These are phyloP conservation scores for Mantis religiosa DNA, from an alignment of 2,888 invertebrate species.

Conservation along the genomic window DNA sequence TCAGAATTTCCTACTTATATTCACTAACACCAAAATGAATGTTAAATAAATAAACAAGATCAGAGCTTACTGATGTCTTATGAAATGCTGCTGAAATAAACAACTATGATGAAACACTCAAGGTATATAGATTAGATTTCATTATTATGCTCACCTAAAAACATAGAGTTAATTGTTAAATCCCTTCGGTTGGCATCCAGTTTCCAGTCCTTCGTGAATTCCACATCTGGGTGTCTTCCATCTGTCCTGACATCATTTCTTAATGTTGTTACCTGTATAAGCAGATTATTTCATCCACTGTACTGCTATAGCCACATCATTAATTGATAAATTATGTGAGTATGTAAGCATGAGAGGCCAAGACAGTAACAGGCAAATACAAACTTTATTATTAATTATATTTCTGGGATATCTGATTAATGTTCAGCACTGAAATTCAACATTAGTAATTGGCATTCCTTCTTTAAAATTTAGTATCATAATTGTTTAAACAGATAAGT, in stretches of 20 bases:
- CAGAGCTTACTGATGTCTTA: not conserved
- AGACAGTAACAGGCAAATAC: not conserved
- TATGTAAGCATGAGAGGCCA: not conserved
- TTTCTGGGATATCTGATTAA: not conserved
- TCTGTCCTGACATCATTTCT: conserved; percentile 88
- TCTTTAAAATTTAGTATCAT: no score
- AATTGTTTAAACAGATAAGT: no score
- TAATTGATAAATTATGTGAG: not conserved
- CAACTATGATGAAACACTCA: no score
- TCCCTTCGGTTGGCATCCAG: conserved; percentile 93
- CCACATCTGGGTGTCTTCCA: conserved; percentile 92
- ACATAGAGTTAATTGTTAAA: conserved; percentile 97
- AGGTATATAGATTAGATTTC: not conserved
- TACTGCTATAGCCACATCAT: not conserved
- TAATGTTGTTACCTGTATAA: conserved; percentile 69
- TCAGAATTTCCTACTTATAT: no score
- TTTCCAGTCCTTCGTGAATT: conserved; percentile 89
- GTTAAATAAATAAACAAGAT: not conserved
- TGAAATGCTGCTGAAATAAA: no score
- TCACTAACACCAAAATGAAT: not conserved
- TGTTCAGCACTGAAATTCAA: not conserved
- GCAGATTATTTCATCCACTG: conserved; percentile 32
- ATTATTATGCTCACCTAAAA: conserved; percentile 57
- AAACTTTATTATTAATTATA: not conserved
- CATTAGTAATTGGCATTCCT: no score